Percentiles rank a stretch among this genome's conserved stretches.
Conservation (phyloP, 2,888 invertebrate genomes). For the Drosophila affinis region DNA sequence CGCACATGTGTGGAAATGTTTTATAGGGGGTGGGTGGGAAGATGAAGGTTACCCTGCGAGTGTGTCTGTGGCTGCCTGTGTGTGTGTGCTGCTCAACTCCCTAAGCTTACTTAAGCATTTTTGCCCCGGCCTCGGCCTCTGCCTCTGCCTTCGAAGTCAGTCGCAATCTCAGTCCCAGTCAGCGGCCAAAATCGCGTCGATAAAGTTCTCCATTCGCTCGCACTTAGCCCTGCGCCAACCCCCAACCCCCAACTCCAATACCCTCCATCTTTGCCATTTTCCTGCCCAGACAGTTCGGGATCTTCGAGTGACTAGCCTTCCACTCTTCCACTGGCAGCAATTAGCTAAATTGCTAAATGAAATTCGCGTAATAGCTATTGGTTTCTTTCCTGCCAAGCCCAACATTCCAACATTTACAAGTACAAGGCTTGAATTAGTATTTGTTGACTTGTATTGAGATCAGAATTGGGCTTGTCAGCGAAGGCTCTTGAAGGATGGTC, state of each 20-base stretch:
- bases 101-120: conserved; percentile 76
- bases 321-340: conserved; percentile 5
- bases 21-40: conserved; percentile 25
- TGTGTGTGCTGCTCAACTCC: conserved; percentile 40
- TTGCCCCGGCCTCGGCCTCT: conserved; percentile 40
- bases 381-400: too few species aligned
- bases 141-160: conserved; percentile 54
- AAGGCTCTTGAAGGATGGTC: too few species aligned
- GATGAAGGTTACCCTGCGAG: conserved; percentile 1
- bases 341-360: not conserved
- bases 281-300: conserved; percentile 15
- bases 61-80: not conserved
- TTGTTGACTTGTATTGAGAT: too few species aligned
- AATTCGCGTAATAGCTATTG: not conserved
- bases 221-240: not conserved
- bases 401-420: too few species aligned
- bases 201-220: conserved; percentile 34
- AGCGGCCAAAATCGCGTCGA: conserved; percentile 44
- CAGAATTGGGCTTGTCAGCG: too few species aligned
- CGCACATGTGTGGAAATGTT: conserved; percentile 65
- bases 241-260: not conserved
- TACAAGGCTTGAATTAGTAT: too few species aligned
- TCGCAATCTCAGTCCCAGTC: conserved; percentile 52
- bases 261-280: conserved; percentile 2
- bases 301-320: not conserved